These are phyloP conservation scores for Chaenocephalus aceratus DNA, from an alignment of 2,113 vertebrate species.

Conservation along the genomic window DNA sequence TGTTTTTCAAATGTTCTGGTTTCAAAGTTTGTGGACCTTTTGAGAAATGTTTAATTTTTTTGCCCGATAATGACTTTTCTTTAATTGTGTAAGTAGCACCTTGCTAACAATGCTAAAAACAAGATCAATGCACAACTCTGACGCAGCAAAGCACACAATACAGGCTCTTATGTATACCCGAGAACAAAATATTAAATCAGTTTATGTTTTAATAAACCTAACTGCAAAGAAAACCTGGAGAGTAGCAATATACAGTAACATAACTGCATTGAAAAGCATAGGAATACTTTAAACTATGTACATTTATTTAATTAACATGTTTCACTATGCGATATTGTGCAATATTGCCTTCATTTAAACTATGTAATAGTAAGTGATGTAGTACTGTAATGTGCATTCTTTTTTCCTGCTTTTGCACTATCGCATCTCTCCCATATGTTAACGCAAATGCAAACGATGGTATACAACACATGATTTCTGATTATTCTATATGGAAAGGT, in stretches of 20 bases:
- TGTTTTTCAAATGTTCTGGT: not conserved
- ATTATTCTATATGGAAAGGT: not conserved
- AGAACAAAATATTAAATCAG: constrained; percentile 3
- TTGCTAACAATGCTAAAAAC: constrained; percentile 8
- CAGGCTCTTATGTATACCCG: constrained; percentile 10
- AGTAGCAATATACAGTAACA: constrained; percentile 27
- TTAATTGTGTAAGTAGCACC: constrained; percentile 19
- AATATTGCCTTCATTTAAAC: constrained; percentile 65
- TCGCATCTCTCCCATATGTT: constrained; percentile 33
- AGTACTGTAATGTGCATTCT: constrained; percentile 38
- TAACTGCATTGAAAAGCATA: constrained; percentile 26
- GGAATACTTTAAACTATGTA: constrained; percentile 25
- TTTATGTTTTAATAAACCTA: constrained; percentile 31
- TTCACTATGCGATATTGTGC: constrained; percentile 59
- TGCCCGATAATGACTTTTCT: constrained; percentile 16
- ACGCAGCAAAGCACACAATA: constrained; percentile 35
- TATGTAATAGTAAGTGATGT: constrained; percentile 18
- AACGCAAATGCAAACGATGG: constrained; percentile 26
- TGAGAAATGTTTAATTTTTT: constrained; percentile 8
- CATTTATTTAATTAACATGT: constrained; percentile 38
- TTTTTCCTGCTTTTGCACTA: constrained; percentile 53
- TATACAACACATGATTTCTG: constrained; percentile 10
- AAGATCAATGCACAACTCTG: constrained; percentile 36
- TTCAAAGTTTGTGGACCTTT: constrained; percentile 9
- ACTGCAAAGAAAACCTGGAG: constrained; percentile 21